phyloP scores from a whole-genome alignment of 2,888 invertebrate species.

The Drosophila meridionalis region DNA sequence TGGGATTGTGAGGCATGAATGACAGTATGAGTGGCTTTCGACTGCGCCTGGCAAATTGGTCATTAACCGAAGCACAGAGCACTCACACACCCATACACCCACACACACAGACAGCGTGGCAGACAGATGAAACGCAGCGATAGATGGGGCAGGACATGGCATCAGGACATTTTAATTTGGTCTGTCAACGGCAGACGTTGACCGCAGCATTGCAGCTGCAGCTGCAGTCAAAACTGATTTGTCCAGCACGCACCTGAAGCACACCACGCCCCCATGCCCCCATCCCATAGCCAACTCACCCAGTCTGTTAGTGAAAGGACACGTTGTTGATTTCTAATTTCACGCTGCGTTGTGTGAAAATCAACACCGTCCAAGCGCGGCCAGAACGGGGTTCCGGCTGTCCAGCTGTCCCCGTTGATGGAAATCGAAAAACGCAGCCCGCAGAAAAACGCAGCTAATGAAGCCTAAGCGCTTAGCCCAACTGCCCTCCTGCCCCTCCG shows the following conservation, averaged over 20 bases:
- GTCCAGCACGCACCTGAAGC: conserved; percentile 66
- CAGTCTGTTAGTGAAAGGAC: conserved; percentile 46
- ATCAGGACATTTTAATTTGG: conserved; percentile 80
- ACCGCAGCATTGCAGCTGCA: conserved; percentile 45
- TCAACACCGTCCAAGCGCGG: conserved; percentile 68
- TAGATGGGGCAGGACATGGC: conserved; percentile 50
- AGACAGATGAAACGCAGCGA: conserved; percentile 45
- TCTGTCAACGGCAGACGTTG: conserved; percentile 79
- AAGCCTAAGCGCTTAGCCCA: conserved; percentile 47
- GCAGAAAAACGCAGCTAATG: conserved; percentile 76
- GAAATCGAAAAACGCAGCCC: conserved; percentile 58
- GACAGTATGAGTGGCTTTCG: conserved; percentile 25
- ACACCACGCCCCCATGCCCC: background rate
- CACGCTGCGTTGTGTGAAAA: conserved; percentile 82
- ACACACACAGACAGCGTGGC: conserved; percentile 2
- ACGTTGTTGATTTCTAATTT: conserved; percentile 80
- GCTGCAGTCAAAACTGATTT: conserved; percentile 55
- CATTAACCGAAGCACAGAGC: conserved; percentile 69
- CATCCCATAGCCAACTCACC: background rate
- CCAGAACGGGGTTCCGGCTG: conserved; percentile 10
- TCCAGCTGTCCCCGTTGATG: conserved; percentile 23
- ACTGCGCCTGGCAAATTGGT: conserved; percentile 71
- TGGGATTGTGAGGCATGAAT: conserved; percentile 3
- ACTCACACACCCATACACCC: conserved; percentile 17
- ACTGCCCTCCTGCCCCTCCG: background rate